Evolutionary conservation across 2,113 vertebrate species (phyloP).

Genomic region (Pomatorhinus ruficollis): DNA sequence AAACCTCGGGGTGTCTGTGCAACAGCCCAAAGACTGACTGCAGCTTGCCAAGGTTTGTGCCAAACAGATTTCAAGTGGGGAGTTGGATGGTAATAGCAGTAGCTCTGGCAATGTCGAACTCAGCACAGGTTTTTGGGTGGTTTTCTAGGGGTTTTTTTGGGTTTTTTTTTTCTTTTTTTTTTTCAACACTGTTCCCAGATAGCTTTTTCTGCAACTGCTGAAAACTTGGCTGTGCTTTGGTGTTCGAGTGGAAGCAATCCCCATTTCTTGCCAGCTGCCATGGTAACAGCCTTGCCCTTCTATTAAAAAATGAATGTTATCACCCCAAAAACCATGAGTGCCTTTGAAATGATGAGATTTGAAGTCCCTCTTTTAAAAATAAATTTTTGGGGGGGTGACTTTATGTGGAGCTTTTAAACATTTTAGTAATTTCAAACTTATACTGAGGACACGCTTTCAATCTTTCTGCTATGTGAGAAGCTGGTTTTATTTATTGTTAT

Average conservation of each 20-base stretch:
- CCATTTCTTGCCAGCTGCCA: slow-evolving; percentile 35
- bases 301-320: not conserved
- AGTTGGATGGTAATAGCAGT: not conserved
- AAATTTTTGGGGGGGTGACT: not conserved
- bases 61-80: not conserved
- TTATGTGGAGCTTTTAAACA: not conserved
- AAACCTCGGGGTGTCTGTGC: not conserved
- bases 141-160: not conserved
- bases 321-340: not conserved
- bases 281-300: slow-evolving; percentile 23
- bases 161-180: not conserved
- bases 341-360: not conserved
- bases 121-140: not conserved
- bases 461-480: not conserved
- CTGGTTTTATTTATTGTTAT: not conserved
- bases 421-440: not conserved
- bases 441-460: not conserved
- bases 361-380: not conserved
- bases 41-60: not conserved
- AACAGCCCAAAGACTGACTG: not conserved
- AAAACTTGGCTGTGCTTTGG: slow-evolving; percentile 46
- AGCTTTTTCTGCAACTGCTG: slow-evolving; percentile 24
- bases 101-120: not conserved
- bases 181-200: not conserved
- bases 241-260: slow-evolving; percentile 31